Conservation (phyloP, 2,797 vertebrate genomes). For the Uromys caudimaculatus region DNA sequence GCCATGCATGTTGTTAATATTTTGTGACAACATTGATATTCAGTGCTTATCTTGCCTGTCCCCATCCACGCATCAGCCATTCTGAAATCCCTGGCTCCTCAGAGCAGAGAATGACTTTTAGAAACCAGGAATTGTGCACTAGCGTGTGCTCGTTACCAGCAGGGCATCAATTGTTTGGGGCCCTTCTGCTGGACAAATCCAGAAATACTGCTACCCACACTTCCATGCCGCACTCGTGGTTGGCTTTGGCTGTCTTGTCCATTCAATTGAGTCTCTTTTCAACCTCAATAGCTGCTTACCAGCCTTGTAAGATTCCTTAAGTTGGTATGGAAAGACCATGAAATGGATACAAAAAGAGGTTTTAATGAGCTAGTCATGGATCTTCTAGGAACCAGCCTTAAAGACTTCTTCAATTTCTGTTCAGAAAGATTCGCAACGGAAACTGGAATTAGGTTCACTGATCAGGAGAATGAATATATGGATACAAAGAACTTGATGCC, state of each 20-base stretch:
- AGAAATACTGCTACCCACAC: not conserved
- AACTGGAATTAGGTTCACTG: not conserved
- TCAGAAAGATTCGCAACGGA: not conserved
- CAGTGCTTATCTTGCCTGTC: not conserved
- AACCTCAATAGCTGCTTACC: not conserved
- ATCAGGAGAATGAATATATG: not conserved
- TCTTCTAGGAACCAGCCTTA: not conserved
- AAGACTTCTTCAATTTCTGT: not conserved
- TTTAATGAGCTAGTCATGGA: not conserved
- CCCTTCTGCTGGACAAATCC: not conserved
- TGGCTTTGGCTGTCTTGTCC: not conserved
- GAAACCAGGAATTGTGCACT: not conserved
- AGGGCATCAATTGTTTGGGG: not conserved
- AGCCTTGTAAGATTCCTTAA: not conserved
- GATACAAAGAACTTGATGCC: not conserved
- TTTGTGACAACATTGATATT: not conserved
- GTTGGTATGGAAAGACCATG: not conserved
- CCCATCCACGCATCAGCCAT: not conserved
- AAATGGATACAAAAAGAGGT: not conserved
- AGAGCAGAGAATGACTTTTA: constrained; percentile 36
- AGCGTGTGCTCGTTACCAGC: not conserved
- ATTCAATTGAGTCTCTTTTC: not conserved
- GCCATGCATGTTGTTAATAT: not conserved
- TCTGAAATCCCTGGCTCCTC: not conserved
- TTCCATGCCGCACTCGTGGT: not conserved